Evolutionary conservation across 2,888 invertebrate genomes (phyloP), one percentile per base, ranked within the genome.

Genomic region (Malacosoma neustria): DNA sequence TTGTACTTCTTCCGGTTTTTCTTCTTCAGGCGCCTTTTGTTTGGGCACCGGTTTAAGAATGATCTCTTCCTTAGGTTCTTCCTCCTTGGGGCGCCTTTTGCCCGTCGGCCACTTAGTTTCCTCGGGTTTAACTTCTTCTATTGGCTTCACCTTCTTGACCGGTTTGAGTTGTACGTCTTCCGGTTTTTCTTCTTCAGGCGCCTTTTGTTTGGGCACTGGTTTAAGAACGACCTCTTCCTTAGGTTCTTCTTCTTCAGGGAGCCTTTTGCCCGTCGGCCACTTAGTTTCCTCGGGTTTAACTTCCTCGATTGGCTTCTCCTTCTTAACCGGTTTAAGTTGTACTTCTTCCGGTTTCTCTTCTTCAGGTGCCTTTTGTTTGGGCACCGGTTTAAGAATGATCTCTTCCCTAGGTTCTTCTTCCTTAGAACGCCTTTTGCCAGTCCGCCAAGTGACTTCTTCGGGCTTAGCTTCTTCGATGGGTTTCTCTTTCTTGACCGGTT

Each of bases 21-120:
- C n/a, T n/a, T n/a, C n/a, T n/a, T n/a, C n/a, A n/a, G n/a, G n/a
- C n/a, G n/a, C n/a, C n/a, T 69, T 42, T 4, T 63, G 47, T 45
- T 57, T 63, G 7, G 59, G 57, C 22, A 77, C 51, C 1, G 88
- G 87, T 41, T 89, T 88, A 0, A 89, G 63, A 13, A 66, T 59
- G 0, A 88, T 59, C 40, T 77, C 48, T 40, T 57, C 55, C 13
- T 62, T 59, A 13, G 61, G 50, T 48, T 70, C 66, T 45, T 77
- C 75, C 48, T 75, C 67, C 37, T 67, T 63, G 2, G 69, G 66
- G 38, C 57, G 70, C 31, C 57, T 56, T 42, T 60, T 67, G 5
- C 62, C 63, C 11, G 49, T 62, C 4, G 59, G 65, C 61, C 67
- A 62, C 38, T 53, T 51, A n/a, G n/a, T n/a, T n/a, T n/a, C n/a